Conservation (phyloP, 2,888 invertebrate species). For the Tetrapedia diversipes region DNA sequence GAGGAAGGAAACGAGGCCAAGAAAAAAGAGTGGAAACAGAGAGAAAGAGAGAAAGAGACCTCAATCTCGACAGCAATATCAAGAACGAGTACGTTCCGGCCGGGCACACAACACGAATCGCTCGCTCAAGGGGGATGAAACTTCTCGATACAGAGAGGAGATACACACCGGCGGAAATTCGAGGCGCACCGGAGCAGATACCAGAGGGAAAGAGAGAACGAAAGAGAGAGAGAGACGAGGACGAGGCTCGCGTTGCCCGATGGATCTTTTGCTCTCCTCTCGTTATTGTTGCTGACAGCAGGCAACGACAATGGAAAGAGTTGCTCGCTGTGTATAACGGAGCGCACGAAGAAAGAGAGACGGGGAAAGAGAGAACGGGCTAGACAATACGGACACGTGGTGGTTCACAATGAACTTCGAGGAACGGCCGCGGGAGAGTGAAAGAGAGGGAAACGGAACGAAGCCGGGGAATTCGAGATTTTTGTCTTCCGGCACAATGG, state of each 20-base stretch:
- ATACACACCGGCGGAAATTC: conserved; percentile 58
- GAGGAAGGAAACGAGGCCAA: conserved; percentile 45
- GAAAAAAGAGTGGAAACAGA: conserved; percentile 10
- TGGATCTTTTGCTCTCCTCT: conserved; percentile 58
- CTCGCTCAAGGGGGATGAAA: conserved; percentile 59
- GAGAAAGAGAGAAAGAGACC: too few relatives aligned
- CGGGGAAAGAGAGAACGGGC: conserved; percentile 33
- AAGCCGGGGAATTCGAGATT: conserved; percentile 60
- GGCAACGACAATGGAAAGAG: conserved; percentile 64
- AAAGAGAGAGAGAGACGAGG: conserved; percentile 25
- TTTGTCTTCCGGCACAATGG: conserved; percentile 65
- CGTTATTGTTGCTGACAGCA: conserved; percentile 65
- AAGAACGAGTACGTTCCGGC: conserved; percentile 41
- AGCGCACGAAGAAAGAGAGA: conserved; percentile 33
- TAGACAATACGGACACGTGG: conserved; percentile 69
- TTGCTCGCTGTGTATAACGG: conserved; percentile 50
- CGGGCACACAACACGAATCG: conserved; percentile 46
- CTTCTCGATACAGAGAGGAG: conserved; percentile 57
- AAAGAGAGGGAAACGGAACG: conserved; percentile 33
- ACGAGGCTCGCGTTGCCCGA: conserved; percentile 56
- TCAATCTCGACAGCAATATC: conserved; percentile 40
- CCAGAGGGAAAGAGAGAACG: too few relatives aligned
- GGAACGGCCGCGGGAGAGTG: conserved; percentile 46
- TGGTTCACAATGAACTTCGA: conserved; percentile 61
- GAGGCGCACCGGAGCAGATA: conserved; percentile 42